Conservation (phyloP, 2,797 vertebrate genomes). For the Phalloptychus januarius region DNA sequence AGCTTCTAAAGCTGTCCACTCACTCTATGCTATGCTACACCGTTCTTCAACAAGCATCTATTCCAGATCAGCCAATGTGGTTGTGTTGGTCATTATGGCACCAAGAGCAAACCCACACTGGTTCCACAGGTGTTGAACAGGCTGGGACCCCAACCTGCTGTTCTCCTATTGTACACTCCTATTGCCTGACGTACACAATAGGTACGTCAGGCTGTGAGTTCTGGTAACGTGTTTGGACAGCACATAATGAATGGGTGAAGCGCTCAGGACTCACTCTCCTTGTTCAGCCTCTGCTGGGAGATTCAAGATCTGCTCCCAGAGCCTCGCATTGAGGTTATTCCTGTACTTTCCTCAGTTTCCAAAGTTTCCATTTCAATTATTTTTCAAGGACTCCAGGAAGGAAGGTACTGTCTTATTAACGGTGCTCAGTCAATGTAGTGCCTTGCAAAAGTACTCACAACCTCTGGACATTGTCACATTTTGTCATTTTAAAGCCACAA, state of each 20-base stretch:
- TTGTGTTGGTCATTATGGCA: background rate
- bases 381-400: slow-evolving; percentile 21
- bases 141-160: background rate
- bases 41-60: background rate
- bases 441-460: background rate
- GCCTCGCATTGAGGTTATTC: slow-evolving; percentile 21
- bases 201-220: background rate
- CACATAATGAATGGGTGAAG: slow-evolving; percentile 21
- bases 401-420: background rate
- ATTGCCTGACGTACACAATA: too few species aligned
- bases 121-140: background rate
- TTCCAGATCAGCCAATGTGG: background rate
- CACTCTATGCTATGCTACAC: background rate
- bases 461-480: background rate
- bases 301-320: slow-evolving; percentile 11
- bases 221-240: background rate
- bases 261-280: background rate
- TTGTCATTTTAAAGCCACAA: background rate
- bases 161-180: background rate
- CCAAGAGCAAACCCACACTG: background rate
- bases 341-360: slow-evolving; percentile 16
- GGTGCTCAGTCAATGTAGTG: background rate
- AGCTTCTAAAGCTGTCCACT: background rate
- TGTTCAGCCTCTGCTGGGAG: slow-evolving; percentile 13
- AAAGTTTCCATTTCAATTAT: slow-evolving; percentile 19